A percentile compares a stretch with the other conserved stretches of the same genome.
These are phyloP conservation scores for Tholera decimalis DNA, from an alignment of 2,888 invertebrate genomes.

Conservation along the genomic window DNA sequence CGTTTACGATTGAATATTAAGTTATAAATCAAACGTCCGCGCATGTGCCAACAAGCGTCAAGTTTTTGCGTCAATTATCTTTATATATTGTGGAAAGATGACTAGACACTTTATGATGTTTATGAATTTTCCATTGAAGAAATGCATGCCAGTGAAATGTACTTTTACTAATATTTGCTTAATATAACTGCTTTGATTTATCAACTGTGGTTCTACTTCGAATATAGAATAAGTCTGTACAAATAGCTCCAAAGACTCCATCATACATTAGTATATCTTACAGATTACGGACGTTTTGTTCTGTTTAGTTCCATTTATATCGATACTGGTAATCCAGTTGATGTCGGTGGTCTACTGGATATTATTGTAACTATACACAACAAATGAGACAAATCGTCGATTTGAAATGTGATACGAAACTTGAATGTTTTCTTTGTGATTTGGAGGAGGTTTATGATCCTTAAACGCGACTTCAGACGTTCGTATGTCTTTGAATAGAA, in stretches of 20 bases:
- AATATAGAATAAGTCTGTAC: slow-evolving; percentile 24
- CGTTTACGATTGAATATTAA: slow-evolving; percentile 67
- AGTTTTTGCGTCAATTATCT: slow-evolving; percentile 69
- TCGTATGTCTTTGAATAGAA: slow-evolving; percentile 65
- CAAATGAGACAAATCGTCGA: slow-evolving; percentile 59
- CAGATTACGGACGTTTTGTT: slow-evolving; percentile 58
- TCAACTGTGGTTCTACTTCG: slow-evolving; percentile 17
- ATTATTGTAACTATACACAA: slow-evolving; percentile 59
- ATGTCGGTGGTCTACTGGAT: slow-evolving; percentile 51
- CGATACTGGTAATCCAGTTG: slow-evolving; percentile 50
- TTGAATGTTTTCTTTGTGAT: slow-evolving; percentile 55
- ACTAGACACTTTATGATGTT: slow-evolving; percentile 7
- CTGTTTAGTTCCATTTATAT: slow-evolving; percentile 53
- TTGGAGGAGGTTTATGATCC: slow-evolving; percentile 60
- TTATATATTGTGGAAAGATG: slow-evolving; percentile 33
- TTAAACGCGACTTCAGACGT: slow-evolving; percentile 59
- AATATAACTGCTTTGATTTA: slow-evolving; percentile 13
- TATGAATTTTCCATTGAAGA: slow-evolving; percentile 15
- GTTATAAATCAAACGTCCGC: slow-evolving; percentile 67
- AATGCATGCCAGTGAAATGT: slow-evolving; percentile 2
- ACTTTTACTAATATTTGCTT: slow-evolving; percentile 12
- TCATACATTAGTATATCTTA: slow-evolving; percentile 33
- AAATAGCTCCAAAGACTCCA: slow-evolving; percentile 8
- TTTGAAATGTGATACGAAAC: slow-evolving; percentile 60
- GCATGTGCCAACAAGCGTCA: slow-evolving; percentile 44